Evolutionary conservation across 2,113 vertebrate genomes (phyloP), one percentile per base, ranked within the genome.

Genomic region (Epinephelus lanceolatus): DNA sequence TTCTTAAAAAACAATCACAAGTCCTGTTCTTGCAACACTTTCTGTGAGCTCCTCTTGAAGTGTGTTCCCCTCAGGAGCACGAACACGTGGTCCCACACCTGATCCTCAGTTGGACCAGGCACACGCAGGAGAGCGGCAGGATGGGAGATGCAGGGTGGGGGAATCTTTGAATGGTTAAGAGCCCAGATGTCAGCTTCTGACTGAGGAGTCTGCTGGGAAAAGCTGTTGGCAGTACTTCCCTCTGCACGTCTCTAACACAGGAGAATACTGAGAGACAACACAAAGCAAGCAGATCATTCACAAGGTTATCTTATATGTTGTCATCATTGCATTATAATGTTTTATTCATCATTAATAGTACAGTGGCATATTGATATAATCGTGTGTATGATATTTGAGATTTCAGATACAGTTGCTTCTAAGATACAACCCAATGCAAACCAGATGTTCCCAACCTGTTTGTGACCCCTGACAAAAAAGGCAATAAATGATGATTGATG

Each of bases 151-250:
- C 33, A 59, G 59, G 84, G 79, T 27, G 81, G 80, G 61, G 76
- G 40, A 42, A 63, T 42, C 55, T 62, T 40, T 30, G 45, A 27
- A 55, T 53, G 68, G 23, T 80, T 69, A 45, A 69, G 59, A 76
- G 88, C 56, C 55, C 83, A 88, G 71, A 69, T 78, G 70, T 88
- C 81, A 73, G 82, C 65, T 30, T 63, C 12, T 69, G 49, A 59
- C 23, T 18, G 72, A 77, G 68, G 55, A 78, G 74, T 73, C 74
- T 62, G 71, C 71, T 56, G 82, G 72, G 69, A 37, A 67, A 77
- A 84, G 19, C 63, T 65, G 49, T 14, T 9, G 6, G 17, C 40
- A 5, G 10, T 14, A 25, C 14, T 45, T 51, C 57, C 23, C 61
- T 49, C 68, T 19, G 25, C 23, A 10, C 2, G 4, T 25, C 1